Percentiles rank a stretch among this genome's conserved stretches.
Evolutionary conservation across 2,888 invertebrate species (phyloP).

Genomic region (Drosophila lutescens): DNA sequence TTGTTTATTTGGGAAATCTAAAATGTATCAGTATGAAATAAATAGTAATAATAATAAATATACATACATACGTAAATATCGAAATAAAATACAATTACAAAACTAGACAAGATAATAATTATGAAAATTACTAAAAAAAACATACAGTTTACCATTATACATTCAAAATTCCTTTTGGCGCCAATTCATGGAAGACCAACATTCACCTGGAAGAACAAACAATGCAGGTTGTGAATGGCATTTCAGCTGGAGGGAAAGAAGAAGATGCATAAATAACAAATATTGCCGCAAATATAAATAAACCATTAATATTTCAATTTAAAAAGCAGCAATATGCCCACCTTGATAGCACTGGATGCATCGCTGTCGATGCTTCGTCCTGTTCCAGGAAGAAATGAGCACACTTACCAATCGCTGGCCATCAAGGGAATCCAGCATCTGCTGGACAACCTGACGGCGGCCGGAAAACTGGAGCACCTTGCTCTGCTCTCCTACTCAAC

Average conservation of each 20-base stretch:
- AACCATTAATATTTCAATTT: not conserved
- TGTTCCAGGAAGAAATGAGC: slow-evolving; percentile 82
- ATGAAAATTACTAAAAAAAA: not conserved
- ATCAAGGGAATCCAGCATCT: slow-evolving; percentile 82
- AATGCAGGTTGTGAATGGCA: slow-evolving; percentile 10
- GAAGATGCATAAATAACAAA: slow-evolving; percentile 29
- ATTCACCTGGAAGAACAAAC: not conserved
- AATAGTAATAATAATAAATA: too few species aligned
- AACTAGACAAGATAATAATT: too few species aligned
- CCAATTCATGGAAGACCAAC: not conserved
- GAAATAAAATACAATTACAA: too few species aligned
- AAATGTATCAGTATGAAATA: not conserved
- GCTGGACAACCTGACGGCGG: slow-evolving; percentile 80
- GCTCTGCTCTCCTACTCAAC: slow-evolving; percentile 80
- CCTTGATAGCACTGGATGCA: slow-evolving; percentile 83
- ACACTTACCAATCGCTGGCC: slow-evolving; percentile 83
- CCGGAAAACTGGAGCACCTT: slow-evolving; percentile 82
- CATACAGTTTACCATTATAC: too few species aligned
- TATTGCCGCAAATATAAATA: slow-evolving; percentile 15
- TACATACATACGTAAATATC: too few species aligned
- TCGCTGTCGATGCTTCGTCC: slow-evolving; percentile 83
- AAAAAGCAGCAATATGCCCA: slow-evolving; percentile 77
- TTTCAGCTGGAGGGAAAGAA: slow-evolving; percentile 36
- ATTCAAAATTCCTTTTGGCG: not conserved
- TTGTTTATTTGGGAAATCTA: not conserved